Conservation (phyloP, 2,888 invertebrate genomes). For the Cosmia trapezina region DNA sequence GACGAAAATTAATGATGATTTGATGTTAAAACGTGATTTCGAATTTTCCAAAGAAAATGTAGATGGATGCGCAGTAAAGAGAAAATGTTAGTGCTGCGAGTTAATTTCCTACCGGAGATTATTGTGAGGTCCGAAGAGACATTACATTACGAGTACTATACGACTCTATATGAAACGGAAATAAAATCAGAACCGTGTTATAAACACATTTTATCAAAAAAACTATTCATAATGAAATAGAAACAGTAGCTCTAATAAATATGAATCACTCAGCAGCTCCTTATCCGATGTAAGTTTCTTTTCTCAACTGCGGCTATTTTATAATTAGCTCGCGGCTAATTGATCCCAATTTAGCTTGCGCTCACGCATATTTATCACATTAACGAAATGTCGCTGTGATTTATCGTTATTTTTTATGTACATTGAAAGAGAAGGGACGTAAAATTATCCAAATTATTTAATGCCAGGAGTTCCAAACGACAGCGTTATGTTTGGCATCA, state of each 20-base stretch:
- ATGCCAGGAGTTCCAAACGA: not conserved
- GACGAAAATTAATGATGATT: slow-evolving; percentile 21
- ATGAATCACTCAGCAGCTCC: slow-evolving; percentile 73
- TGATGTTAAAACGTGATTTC: slow-evolving; percentile 10
- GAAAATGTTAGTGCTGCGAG: slow-evolving; percentile 60
- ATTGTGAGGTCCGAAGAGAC: slow-evolving; percentile 49
- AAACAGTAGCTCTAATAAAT: slow-evolving; percentile 62
- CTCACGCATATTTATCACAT: slow-evolving; percentile 74
- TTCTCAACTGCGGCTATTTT: slow-evolving; percentile 70
- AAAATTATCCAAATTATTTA: slow-evolving; percentile 46
- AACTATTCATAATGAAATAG: slow-evolving; percentile 40
- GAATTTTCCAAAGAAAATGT: slow-evolving; percentile 25
- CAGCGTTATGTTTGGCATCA: slow-evolving; percentile 19
- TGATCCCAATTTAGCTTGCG: slow-evolving; percentile 73
- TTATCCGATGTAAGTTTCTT: slow-evolving; percentile 66
- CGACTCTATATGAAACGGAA: slow-evolving; percentile 18
- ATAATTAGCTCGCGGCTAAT: slow-evolving; percentile 77
- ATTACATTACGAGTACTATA: slow-evolving; percentile 1
- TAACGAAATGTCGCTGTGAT: slow-evolving; percentile 72
- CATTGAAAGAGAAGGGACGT: slow-evolving; percentile 2
- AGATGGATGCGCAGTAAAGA: slow-evolving; percentile 34
- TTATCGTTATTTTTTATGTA: slow-evolving; percentile 55
- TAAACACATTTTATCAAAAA: slow-evolving; percentile 20
- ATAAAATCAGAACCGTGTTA: slow-evolving; percentile 19
- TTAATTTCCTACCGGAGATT: slow-evolving; percentile 73